These are phyloP conservation scores for Drosophila tripunctata DNA, from an alignment of 2,888 invertebrate species.

Conservation along the genomic window DNA sequence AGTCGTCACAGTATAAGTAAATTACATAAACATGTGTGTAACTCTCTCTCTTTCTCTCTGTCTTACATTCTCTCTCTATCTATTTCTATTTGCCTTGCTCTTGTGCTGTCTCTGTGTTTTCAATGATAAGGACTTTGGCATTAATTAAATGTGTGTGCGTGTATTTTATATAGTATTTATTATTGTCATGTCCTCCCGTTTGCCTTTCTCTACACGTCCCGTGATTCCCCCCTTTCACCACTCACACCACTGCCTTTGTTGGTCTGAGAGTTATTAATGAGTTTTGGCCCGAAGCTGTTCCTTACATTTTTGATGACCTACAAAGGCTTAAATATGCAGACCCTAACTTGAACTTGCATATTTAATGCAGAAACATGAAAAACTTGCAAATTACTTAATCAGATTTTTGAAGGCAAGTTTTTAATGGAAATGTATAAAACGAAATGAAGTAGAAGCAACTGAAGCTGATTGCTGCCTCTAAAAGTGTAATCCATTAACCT, in stretches of 20 bases:
- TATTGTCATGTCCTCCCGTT: constrained; percentile 9
- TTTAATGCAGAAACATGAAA: constrained; percentile 48
- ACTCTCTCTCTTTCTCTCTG: not conserved
- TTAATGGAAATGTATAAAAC: constrained; percentile 23
- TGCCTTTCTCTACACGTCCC: not conserved
- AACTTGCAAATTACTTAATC: constrained; percentile 76
- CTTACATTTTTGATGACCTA: constrained; percentile 72
- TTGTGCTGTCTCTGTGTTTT: constrained; percentile 11
- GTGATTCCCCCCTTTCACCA: not conserved
- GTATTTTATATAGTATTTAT: constrained; percentile 19
- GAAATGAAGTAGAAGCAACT: not conserved
- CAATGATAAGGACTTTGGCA: constrained; percentile 27
- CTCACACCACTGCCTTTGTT: constrained; percentile 1
- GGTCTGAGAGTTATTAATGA: constrained; percentile 66
- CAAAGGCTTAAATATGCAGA: constrained; percentile 64
- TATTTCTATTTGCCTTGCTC: not conserved
- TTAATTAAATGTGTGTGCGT: constrained; percentile 20
- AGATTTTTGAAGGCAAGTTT: constrained; percentile 52
- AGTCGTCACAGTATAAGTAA: constrained; percentile 50
- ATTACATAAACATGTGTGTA: constrained; percentile 59
- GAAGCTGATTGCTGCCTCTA: not conserved
- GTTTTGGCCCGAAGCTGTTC: constrained; percentile 39
- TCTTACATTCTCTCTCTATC: not conserved
- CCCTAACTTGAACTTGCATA: constrained; percentile 67
- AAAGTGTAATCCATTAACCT: constrained; percentile 53